These are phyloP conservation scores for Trichopoda pennipes DNA, from an alignment of 2,888 invertebrate species.

Conservation along the genomic window DNA sequence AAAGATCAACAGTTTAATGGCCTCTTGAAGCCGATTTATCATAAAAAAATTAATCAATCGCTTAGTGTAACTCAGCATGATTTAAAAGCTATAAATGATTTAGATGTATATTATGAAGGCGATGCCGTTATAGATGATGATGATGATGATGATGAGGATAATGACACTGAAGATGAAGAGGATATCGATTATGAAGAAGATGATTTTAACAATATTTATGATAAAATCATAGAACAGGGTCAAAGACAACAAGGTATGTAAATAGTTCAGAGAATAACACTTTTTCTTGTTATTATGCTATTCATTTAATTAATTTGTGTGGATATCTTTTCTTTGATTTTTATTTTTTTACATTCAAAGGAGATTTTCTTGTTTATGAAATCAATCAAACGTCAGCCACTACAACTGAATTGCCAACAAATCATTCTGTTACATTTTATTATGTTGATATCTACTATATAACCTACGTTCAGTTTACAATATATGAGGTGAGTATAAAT, in stretches of 20 bases:
- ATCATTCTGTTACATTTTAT: conserved; percentile 75
- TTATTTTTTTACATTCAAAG: conserved; percentile 61
- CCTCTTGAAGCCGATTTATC: conserved; percentile 62
- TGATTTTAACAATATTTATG: conserved; percentile 62
- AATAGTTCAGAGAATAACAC: background rate
- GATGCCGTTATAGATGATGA: conserved; percentile 28
- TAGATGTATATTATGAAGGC: conserved; percentile 46
- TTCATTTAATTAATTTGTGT: conserved; percentile 14
- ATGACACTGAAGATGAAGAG: conserved; percentile 50
- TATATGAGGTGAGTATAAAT: conserved; percentile 75
- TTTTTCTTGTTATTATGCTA: background rate
- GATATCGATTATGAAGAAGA: conserved; percentile 61
- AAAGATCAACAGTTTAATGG: conserved; percentile 73
- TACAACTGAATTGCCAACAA: conserved; percentile 66
- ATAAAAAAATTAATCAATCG: conserved; percentile 30
- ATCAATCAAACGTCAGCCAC: conserved; percentile 73
- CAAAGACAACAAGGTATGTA: conserved; percentile 74
- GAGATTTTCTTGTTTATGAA: conserved; percentile 74
- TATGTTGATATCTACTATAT: conserved; percentile 76
- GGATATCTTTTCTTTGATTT: too few relatives aligned
- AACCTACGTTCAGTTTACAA: conserved; percentile 75
- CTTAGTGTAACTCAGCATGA: conserved; percentile 53
- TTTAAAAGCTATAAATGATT: conserved; percentile 45
- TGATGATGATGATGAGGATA: conserved; percentile 56
- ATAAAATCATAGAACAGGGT: conserved; percentile 75